Evolutionary conservation across 2,113 vertebrate species (phyloP), one percentile per base, ranked within the genome.

Genomic region (Ranitomeya variabilis): DNA sequence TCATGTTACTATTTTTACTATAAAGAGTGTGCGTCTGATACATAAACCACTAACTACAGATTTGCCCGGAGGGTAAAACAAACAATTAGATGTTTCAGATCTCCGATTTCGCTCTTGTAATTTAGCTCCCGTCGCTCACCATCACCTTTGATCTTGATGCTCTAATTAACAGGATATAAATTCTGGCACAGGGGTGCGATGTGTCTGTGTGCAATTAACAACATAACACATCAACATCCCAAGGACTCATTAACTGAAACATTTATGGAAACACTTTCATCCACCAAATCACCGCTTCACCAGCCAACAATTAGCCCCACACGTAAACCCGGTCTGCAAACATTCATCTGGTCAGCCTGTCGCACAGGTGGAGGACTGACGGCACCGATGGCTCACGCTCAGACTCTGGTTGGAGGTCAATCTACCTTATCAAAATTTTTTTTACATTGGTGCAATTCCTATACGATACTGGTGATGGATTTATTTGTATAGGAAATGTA

Each of bases 181-280:
- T 81, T 26, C 57, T 60, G 26, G 55, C 8, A 10, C 21, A 3
- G 57, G 62, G 79, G 57, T 81, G 79, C 9, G 57, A 81, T 60
- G 79, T 19, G 57, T 37, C 79, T 81, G 57, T 9, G 55, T 31
- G 55, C 79, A 60, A 81, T 81, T 81, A 81, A 60, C 79, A 81
- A 18, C 26, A 19, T 81, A 62, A 62, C 57, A 81, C 79, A 62
- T 81, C 79, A 81, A 81, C n/a, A 81, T 59, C 15, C 55, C 79
- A 62, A 62, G 57, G 79, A 81, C 79, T 81, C 60, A 67, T 83
- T 66, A 67, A 67, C 52, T 52, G 45, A 83, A 67, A 83, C 81
- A 83, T 83, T 83, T 83, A 83, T 83, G 81, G 60, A 83, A 66
- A 45, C 60, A 83, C 59, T 67, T 83, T 45, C 60, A 45, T 21